phyloP scores from a whole-genome alignment of 2,113 vertebrate species.

The Athene cunicularia region DNA sequence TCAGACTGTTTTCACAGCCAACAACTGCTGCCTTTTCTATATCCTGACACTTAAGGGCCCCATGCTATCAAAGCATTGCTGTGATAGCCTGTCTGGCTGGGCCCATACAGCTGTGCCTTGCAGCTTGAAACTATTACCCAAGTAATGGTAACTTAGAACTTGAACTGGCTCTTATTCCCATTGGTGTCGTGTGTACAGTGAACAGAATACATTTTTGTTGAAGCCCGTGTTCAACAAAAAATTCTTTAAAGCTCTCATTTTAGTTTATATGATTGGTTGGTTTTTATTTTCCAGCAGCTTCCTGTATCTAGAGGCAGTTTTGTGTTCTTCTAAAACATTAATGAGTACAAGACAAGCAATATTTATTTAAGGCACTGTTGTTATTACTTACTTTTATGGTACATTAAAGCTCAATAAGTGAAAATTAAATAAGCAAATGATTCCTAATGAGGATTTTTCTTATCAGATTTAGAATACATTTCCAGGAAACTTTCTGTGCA shows the following conservation, averaged over 20 bases:
- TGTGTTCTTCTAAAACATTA: slow-evolving; percentile 61
- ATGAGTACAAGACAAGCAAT: background rate
- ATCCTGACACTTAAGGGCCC: slow-evolving; percentile 85
- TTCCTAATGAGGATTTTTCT: slow-evolving; percentile 44
- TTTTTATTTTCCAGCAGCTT: slow-evolving; percentile 70
- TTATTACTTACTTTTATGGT: slow-evolving; percentile 12
- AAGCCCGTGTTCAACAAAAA: slow-evolving; percentile 31
- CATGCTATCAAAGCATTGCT: slow-evolving; percentile 82
- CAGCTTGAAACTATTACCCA: slow-evolving; percentile 83
- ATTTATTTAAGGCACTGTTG: slow-evolving; percentile 8
- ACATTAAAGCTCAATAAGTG: slow-evolving; percentile 19
- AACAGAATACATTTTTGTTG: slow-evolving; percentile 66
- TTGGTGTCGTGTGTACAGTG: slow-evolving; percentile 74
- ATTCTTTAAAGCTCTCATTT: slow-evolving; percentile 10
- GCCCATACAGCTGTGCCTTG: slow-evolving; percentile 75
- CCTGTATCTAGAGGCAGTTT: slow-evolving; percentile 59
- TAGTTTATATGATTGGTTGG: slow-evolving; percentile 6
- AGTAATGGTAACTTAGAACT: slow-evolving; percentile 75
- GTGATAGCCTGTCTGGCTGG: slow-evolving; percentile 77
- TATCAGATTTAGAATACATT: slow-evolving; percentile 23
- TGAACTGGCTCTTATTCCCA: slow-evolving; percentile 76
- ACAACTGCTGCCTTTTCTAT: slow-evolving; percentile 84
- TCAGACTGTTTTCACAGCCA: slow-evolving; percentile 90
- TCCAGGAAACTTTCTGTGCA: background rate
- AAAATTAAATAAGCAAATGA: slow-evolving; percentile 48